A percentile compares a stretch with the other conserved stretches of the same genome.
Evolutionary conservation across 2,888 invertebrate genomes (phyloP).

Genomic region (Synanthedon myopaeformis): DNA sequence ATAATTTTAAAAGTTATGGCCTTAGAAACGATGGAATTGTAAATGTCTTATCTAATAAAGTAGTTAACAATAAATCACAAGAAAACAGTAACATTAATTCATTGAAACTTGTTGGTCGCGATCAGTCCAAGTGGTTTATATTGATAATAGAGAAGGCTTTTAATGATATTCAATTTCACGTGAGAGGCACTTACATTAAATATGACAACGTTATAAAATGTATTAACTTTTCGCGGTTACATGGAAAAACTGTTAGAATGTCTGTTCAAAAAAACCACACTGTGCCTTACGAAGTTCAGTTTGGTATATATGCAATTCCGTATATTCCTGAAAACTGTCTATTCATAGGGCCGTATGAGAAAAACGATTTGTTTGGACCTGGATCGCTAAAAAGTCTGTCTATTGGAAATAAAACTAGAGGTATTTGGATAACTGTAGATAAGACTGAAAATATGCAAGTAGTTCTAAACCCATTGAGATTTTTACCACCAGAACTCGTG

Average conservation of each 20-base stretch:
- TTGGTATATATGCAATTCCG: conserved; percentile 58
- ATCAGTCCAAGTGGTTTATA: conserved; percentile 65
- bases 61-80: too few relatives aligned
- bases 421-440: conserved; percentile 50
- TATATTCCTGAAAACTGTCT: conserved; percentile 36
- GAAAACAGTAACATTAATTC: too few relatives aligned
- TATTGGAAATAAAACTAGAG: conserved; percentile 31
- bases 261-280: conserved; percentile 37
- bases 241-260: conserved; percentile 59
- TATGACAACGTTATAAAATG: conserved; percentile 60
- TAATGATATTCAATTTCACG: conserved; percentile 58
- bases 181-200: conserved; percentile 64
- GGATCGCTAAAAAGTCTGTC: conserved; percentile 38
- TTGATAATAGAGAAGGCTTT: conserved; percentile 68
- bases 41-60: too few relatives aligned
- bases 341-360: conserved; percentile 56
- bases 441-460: conserved; percentile 48
- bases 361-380: conserved; percentile 46
- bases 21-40: too few relatives aligned
- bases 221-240: conserved; percentile 50
- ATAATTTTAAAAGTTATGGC: too few relatives aligned
- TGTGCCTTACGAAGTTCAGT: conserved; percentile 29
- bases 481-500: conserved; percentile 24
- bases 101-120: too few relatives aligned
- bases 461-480: conserved; percentile 47